Base-by-base conservation (phyloP, 2,113 vertebrate species). In the Catharus fuscescens region DNA sequence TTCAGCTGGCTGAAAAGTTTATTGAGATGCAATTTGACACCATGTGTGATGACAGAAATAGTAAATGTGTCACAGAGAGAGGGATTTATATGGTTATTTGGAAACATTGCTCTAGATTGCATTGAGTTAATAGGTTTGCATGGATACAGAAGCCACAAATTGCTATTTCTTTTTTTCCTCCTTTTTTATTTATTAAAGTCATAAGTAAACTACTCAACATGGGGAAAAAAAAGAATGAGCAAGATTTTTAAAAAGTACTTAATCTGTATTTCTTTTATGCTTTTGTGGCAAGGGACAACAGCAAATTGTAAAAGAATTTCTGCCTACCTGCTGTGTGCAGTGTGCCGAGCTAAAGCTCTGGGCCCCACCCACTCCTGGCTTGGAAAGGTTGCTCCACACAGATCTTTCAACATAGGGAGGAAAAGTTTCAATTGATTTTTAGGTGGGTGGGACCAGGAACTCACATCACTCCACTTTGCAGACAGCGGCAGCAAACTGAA, bases 331-430 rank as follows among this genome's bases (percentile, higher is more conserved):
- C 47, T 25, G 20, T 2, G 0, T 31, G 31, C 71, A 53, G 42
- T 0, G 2, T 0, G 0, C 18, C 31, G 5, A 8, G 36, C 21
- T 56, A 64, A 60, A 60, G 31, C 26, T 48, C 40, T 0, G 0
- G 12, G 52, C 69, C 44, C 36, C 80, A 77, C 90, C 92, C 20
- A 5, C 65, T 44, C 47, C 52, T 16, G 38, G 15, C 38, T 48
- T 59, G 74, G 19, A 74, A 88, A 74, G 52, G 70, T 86, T 94
- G 94, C 92, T 93, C 87, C 80, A 47, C 5, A 15, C 1, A 1
- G 10, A 57, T 64, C 44, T 95, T 95, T 95, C 95, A 80, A 82
- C 90, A 93, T 6, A 48, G 50, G 25, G 52, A 93, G 48, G 56
- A 86, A 91, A 73, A 67, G 65, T 90, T 96, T 90, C 78, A 85